A percentile compares a stretch with the other conserved stretches of the same genome.
Conservation (phyloP, 2,797 vertebrate genomes). For the Neomorphus geoffroyi region DNA sequence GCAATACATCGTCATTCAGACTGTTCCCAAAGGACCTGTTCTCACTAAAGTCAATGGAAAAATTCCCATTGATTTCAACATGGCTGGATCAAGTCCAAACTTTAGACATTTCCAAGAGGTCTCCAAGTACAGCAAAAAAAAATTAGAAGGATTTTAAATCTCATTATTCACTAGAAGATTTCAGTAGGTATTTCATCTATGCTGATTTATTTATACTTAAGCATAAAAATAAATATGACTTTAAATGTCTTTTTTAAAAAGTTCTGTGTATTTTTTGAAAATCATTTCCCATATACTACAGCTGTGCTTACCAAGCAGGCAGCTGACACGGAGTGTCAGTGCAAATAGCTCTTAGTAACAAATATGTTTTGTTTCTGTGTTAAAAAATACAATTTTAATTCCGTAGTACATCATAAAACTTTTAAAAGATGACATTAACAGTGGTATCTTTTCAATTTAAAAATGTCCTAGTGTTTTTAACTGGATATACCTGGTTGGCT, state of each 20-base stretch:
- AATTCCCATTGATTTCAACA: constrained; percentile 43
- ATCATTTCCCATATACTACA: not conserved
- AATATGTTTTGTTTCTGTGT: not conserved
- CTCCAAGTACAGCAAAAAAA: not conserved
- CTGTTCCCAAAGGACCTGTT: constrained; percentile 23
- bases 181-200: not conserved
- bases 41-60: constrained; percentile 26
- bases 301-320: not conserved
- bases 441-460: not conserved
- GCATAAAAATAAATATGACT: not conserved
- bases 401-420: not conserved
- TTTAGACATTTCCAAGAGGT: constrained; percentile 11
- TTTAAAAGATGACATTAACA: not conserved
- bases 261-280: not conserved
- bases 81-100: constrained; percentile 21
- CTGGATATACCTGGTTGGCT: not conserved
- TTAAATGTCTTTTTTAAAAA: not conserved
- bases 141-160: not conserved
- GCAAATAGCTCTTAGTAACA: not conserved
- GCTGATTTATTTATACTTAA: not conserved
- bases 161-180: not conserved
- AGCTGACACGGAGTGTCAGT: not conserved
- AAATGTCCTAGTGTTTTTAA: constrained; percentile 6
- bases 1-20: constrained; percentile 7
- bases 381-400: not conserved